These are phyloP conservation scores for Anseranas semipalmata DNA, from an alignment of 2,113 vertebrate species.

Conservation along the genomic window DNA sequence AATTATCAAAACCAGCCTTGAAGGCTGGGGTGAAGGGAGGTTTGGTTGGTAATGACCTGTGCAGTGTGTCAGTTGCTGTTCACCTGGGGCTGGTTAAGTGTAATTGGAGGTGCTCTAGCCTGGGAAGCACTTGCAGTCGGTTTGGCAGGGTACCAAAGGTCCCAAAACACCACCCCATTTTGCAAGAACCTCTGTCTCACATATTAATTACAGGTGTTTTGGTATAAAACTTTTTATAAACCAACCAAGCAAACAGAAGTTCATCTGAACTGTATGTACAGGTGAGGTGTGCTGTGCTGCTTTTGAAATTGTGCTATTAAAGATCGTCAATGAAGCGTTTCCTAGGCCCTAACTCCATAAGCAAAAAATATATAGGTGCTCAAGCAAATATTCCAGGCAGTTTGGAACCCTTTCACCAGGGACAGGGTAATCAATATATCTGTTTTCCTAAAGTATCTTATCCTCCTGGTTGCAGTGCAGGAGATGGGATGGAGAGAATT, in stretches of 20 bases:
- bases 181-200: not conserved
- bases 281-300: not conserved
- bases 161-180: not conserved
- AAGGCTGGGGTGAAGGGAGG: not conserved
- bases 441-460: not conserved
- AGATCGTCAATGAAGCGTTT: not conserved
- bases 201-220: not conserved
- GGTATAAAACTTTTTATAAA: not conserved
- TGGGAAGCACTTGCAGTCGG: not conserved
- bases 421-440: not conserved
- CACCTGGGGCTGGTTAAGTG: not conserved
- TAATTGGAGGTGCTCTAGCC: not conserved
- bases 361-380: not conserved
- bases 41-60: not conserved
- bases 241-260: not conserved
- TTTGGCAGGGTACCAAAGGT: not conserved
- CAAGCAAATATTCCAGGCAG: not conserved
- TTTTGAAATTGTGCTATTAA: not conserved
- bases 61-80: not conserved
- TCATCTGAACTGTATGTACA: not conserved
- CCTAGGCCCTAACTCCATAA: not conserved
- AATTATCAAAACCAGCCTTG: not conserved
- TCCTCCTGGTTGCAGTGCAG: not conserved
- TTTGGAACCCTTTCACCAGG: not conserved
- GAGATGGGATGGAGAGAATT: not conserved